Evolutionary conservation across 2,888 invertebrate genomes (phyloP).

Genomic region (Autographa pulchrina): DNA sequence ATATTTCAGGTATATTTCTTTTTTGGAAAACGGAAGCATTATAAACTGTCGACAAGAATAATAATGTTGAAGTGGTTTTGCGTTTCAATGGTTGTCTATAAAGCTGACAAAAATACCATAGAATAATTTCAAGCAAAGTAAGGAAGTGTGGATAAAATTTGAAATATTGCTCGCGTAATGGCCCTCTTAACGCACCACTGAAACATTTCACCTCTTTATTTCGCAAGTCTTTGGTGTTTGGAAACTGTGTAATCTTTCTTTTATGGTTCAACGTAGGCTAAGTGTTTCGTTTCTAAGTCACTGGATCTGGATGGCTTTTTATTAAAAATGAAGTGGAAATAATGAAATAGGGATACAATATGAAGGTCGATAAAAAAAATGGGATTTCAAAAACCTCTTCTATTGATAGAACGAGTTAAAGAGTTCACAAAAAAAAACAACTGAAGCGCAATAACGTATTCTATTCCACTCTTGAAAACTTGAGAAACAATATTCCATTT

Average conservation of each 20-base stretch:
- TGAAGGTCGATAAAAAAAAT: too few relatives aligned
- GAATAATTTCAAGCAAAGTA: background rate
- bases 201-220: conserved; percentile 27
- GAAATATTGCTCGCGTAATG: conserved; percentile 1
- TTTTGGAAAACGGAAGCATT: too few relatives aligned
- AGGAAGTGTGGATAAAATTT: background rate
- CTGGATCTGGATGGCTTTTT: background rate
- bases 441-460: too few relatives aligned
- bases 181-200: conserved; percentile 12
- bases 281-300: background rate
- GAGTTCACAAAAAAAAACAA: too few relatives aligned
- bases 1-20: too few relatives aligned
- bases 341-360: too few relatives aligned
- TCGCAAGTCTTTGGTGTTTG: conserved; percentile 13
- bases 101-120: background rate
- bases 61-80: too few relatives aligned
- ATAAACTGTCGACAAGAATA: too few relatives aligned
- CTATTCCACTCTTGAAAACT: conserved; percentile 13
- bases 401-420: too few relatives aligned
- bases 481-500: conserved; percentile 27
- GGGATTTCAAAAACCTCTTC: too few relatives aligned
- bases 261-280: background rate
- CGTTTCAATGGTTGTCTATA: too few relatives aligned
- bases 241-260: conserved; percentile 9
- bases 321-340: too few relatives aligned